These are phyloP conservation scores for Megalops cyprinoides DNA, from an alignment of 2,797 vertebrate genomes.

Conservation along the genomic window DNA sequence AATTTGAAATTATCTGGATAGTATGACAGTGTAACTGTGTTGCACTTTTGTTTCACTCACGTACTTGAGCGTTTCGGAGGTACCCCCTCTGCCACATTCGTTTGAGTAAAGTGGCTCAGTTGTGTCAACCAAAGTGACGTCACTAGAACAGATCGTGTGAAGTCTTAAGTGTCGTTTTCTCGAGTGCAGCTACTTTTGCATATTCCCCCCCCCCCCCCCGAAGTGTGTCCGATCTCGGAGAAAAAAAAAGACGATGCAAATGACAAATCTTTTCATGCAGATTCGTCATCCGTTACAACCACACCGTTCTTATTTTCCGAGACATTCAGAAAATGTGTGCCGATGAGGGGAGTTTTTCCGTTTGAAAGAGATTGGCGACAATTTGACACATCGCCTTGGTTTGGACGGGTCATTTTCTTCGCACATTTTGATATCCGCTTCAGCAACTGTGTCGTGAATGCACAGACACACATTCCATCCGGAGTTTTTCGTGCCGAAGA, in stretches of 20 bases:
- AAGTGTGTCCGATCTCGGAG: not conserved
- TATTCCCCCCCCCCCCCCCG: not conserved
- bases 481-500: no score
- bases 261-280: not conserved
- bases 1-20: no score
- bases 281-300: not conserved
- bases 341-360: not conserved
- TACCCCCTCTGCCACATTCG: not conserved
- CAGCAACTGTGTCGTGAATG: no score
- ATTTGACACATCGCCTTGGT: no score
- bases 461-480: no score
- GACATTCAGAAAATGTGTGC: not conserved
- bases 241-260: not conserved
- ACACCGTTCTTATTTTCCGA: not conserved
- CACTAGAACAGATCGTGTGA: conserved; percentile 20
- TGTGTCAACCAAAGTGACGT: conserved; percentile 23
- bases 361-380: not conserved
- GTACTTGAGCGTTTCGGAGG: not conserved
- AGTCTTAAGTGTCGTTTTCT: conserved; percentile 19
- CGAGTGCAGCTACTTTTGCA: not conserved
- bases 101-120: not conserved
- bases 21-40: no score
- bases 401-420: no score
- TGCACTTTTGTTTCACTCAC: not conserved
- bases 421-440: no score